Percentiles rank a stretch among this genome's conserved stretches.
Evolutionary conservation across 37 sponge, comb jelly and placozoan genomes (phyloP).

Genomic region (Geodia barretti): DNA sequence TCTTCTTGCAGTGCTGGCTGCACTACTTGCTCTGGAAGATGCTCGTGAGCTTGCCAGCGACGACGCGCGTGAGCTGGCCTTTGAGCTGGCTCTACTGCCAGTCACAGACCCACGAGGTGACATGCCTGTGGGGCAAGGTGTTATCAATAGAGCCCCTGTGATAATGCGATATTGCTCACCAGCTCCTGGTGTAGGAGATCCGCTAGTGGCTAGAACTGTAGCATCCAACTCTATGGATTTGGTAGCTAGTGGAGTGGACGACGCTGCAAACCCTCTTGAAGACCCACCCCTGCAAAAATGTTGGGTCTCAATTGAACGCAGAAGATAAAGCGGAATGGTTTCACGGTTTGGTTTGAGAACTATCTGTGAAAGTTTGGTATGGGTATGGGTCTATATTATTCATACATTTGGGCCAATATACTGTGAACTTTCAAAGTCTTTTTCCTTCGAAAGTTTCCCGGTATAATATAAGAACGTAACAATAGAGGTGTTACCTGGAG

Average conservation of each 20-base stretch:
- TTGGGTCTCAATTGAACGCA: too few relatives aligned
- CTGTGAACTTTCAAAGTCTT: too few relatives aligned
- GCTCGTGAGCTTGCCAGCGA: conserved; percentile 14
- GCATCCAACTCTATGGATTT: conserved; percentile 37
- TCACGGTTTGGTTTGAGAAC: too few relatives aligned
- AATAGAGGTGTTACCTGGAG: background rate
- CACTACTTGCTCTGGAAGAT: background rate
- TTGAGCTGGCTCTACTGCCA: conserved; percentile 18
- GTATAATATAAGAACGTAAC: background rate
- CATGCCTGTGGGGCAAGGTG: conserved; percentile 27
- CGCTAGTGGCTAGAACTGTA: background rate
- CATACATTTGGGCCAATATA: too few relatives aligned
- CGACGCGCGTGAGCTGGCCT: conserved; percentile 35
- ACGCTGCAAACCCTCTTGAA: background rate
- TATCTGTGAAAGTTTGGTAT: too few relatives aligned
- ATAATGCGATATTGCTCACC: background rate
- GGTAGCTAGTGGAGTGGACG: conserved; percentile 39
- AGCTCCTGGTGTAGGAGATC: conserved; percentile 3
- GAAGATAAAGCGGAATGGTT: too few relatives aligned
- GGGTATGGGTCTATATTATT: too few relatives aligned
- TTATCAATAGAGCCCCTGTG: background rate
- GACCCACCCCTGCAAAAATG: conserved; percentile 16
- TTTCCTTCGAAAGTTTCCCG: too few relatives aligned
- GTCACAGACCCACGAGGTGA: conserved; percentile 24
- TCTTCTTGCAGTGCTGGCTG: background rate